Conservation (phyloP, 2,797 vertebrate species). For the Bradypodion pumilum region DNA sequence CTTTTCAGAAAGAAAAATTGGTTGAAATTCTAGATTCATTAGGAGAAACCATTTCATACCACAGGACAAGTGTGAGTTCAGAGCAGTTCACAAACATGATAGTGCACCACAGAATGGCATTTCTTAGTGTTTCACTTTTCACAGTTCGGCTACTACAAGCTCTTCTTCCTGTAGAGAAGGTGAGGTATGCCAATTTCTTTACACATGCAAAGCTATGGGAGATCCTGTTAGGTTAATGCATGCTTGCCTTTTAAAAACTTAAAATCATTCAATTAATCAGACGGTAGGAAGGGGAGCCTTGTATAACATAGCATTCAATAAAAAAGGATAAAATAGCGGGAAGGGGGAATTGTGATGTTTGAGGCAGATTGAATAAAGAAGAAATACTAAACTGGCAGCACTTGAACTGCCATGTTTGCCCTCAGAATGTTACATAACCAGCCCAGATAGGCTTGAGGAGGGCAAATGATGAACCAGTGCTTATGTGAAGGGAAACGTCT, state of each 20-base stretch:
- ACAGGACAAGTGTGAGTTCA: constrained; percentile 74
- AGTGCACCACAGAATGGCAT: constrained; percentile 87
- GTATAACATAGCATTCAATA: not conserved
- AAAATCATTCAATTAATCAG: not conserved
- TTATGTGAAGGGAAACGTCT: no score
- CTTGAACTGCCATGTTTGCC: not conserved
- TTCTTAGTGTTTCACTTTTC: constrained; percentile 83
- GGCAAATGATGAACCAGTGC: not conserved
- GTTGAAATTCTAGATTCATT: constrained; percentile 81
- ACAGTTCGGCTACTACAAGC: constrained; percentile 87
- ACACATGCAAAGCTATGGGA: not conserved
- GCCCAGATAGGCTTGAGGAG: not conserved
- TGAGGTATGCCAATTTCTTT: constrained; percentile 55
- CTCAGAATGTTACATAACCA: no score
- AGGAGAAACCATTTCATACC: constrained; percentile 85
- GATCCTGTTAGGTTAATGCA: not conserved
- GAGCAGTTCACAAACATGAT: constrained; percentile 75
- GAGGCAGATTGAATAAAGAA: not conserved
- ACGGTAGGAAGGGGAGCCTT: not conserved
- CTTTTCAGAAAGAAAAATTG: constrained; percentile 87
- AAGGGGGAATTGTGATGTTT: not conserved
- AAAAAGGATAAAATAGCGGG: no score
- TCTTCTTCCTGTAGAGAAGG: constrained; percentile 92
- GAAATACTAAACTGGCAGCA: no score
- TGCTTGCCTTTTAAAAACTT: not conserved